phyloP scores from a whole-genome alignment of 2,113 vertebrate genomes.

The Romanogobio albipinnatus region DNA sequence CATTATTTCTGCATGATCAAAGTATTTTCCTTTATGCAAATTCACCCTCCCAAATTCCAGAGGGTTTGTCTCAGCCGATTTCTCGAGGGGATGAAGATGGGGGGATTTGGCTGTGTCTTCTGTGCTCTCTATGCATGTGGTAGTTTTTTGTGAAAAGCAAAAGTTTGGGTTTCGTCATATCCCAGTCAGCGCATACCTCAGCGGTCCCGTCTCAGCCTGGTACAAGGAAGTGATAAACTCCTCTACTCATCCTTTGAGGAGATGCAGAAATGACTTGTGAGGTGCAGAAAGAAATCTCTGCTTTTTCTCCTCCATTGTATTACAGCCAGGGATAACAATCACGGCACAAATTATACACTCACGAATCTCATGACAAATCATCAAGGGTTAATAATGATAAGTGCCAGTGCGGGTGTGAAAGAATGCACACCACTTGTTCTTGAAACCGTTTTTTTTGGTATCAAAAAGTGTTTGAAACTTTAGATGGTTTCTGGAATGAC shows the following conservation, averaged over 20 bases:
- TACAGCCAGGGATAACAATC: neutral
- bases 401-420: neutral
- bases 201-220: constrained; percentile 48
- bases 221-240: constrained; percentile 47
- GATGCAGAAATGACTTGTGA: constrained; percentile 15
- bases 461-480: neutral
- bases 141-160: constrained; percentile 11
- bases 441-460: constrained; percentile 14
- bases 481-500: neutral
- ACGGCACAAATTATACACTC: constrained; percentile 39
- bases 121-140: neutral
- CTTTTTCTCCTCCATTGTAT: neutral
- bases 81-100: neutral
- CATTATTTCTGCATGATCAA: constrained; percentile 46
- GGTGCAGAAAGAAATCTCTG: neutral
- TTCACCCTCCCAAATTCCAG: constrained; percentile 31
- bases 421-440: neutral
- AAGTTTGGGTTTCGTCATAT: constrained; percentile 54
- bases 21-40: constrained; percentile 31
- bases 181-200: constrained; percentile 38
- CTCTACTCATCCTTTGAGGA: constrained; percentile 8
- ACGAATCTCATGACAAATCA: constrained; percentile 29
- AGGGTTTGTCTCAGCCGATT: constrained; percentile 26
- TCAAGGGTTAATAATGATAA: constrained; percentile 28
- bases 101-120: constrained; percentile 13